Percentiles rank a stretch among this genome's conserved stretches.
phyloP scores from a whole-genome alignment of 2,797 vertebrate species.

The Saxicola maurus region DNA sequence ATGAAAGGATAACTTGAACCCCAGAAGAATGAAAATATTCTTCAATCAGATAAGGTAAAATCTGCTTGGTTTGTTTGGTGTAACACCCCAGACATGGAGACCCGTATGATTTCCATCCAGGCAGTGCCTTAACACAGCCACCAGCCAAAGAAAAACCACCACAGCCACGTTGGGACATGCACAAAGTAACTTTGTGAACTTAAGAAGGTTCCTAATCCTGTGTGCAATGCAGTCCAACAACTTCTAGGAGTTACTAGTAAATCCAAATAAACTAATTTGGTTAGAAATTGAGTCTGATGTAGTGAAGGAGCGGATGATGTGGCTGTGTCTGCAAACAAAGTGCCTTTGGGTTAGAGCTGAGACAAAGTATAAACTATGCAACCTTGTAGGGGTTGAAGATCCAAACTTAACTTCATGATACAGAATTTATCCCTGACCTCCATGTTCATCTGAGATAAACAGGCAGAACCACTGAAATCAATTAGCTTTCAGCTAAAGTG shows the following conservation, averaged over 20 bases:
- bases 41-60: neutral
- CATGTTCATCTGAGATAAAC: neutral
- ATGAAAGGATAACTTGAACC: neutral
- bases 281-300: neutral
- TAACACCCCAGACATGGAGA: neutral
- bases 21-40: neutral
- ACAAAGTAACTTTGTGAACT: neutral
- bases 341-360: neutral
- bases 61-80: neutral
- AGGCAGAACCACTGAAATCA: neutral
- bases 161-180: neutral
- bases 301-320: neutral
- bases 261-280: neutral
- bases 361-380: neutral
- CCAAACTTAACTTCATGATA: neutral
- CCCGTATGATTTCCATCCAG: neutral
- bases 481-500: neutral
- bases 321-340: neutral
- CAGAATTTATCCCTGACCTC: neutral
- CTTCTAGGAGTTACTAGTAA: neutral
- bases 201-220: neutral
- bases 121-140: rapidly evolving
- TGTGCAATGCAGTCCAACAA: neutral
- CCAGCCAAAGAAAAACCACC: rapidly evolving
- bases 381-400: neutral